Evolutionary conservation across 2,113 vertebrate genomes (phyloP), one percentile per base, ranked within the genome.

Genomic region (Trochalopteron elliotii): DNA sequence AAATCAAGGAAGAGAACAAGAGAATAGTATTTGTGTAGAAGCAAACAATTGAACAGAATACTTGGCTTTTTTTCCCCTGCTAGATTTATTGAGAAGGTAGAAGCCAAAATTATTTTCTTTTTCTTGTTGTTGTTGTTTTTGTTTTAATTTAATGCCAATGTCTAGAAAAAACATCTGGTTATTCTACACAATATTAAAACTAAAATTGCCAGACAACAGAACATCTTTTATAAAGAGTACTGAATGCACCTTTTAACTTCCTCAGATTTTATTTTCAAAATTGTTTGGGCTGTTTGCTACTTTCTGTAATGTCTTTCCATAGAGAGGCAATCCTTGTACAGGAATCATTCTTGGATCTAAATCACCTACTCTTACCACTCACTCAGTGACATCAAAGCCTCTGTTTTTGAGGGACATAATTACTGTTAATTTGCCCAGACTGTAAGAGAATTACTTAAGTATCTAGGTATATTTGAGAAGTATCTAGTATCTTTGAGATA

Each of bases 161-260:
- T 67, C 93, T 78, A 87, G 93, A 91, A 96, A 95, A 93, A 90
- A 95, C 95, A 95, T 96, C 86, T 96, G 91, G 71, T 93, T 96
- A 75, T 87, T 83, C 83, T 60, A 96, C 83, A 89, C 47, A 68
- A 67, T 82, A 71, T 44, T 87, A 63, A 74, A 93, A 81, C 57
- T 91, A 57, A 87, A 93, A 92, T n/a, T 84, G 23, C 49, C 55
- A 96, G 95, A 94, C 82, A 79, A 96, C 90, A 96, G 67, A 96
- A 95, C 79, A 64, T 70, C 39, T 76, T 82, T 37, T 5, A 16
- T n/a, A 35, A 18, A 74, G 65, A 96, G 84, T 69, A 97, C 96
- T 95, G 49, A 59, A 86, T 89, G 93, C 97, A 89, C 87, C 45
- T 83, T 65, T 80, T 39, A 72, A 20, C 15, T 44, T 90, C 63